A percentile compares a stretch with the other conserved stretches of the same genome.
phyloP scores from a whole-genome alignment of 1,140 invertebrate genomes.

The Leptinotarsa undecemlineata region DNA sequence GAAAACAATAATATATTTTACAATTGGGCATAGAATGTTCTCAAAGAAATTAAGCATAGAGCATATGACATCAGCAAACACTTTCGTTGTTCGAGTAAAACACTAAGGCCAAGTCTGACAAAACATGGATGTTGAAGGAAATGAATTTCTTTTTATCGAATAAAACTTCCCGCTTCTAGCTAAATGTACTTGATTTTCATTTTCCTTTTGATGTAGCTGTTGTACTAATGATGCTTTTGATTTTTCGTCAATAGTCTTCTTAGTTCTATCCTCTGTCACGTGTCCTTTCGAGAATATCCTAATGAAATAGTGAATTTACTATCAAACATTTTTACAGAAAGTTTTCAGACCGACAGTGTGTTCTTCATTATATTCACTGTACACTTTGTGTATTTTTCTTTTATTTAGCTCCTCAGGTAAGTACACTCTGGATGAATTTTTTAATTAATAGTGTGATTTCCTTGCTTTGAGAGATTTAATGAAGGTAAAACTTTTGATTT shows the following conservation, averaged over 20 bases:
- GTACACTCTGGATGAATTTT: not conserved
- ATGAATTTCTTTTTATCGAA: not conserved
- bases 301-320: not conserved
- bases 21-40: not conserved
- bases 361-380: not conserved
- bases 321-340: conserved; percentile 15
- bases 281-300: not conserved
- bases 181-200: not conserved
- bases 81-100: conserved; percentile 29
- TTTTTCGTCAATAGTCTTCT: not conserved
- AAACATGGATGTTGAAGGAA: conserved; percentile 28
- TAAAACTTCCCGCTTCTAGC: too few relatives aligned
- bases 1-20: conserved; percentile 26
- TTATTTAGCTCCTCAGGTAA: not conserved
- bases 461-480: not conserved
- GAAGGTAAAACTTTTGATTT: not conserved
- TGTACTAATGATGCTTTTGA: not conserved
- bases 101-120: not conserved
- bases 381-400: not conserved
- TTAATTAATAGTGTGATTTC: not conserved
- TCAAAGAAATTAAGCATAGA: not conserved
- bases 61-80: conserved; percentile 25
- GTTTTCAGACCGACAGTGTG: conserved; percentile 4
- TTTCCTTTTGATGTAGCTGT: not conserved
- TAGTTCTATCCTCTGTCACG: not conserved